Conservation (phyloP, 1,140 invertebrate species). For the Heliconius himera region DNA sequence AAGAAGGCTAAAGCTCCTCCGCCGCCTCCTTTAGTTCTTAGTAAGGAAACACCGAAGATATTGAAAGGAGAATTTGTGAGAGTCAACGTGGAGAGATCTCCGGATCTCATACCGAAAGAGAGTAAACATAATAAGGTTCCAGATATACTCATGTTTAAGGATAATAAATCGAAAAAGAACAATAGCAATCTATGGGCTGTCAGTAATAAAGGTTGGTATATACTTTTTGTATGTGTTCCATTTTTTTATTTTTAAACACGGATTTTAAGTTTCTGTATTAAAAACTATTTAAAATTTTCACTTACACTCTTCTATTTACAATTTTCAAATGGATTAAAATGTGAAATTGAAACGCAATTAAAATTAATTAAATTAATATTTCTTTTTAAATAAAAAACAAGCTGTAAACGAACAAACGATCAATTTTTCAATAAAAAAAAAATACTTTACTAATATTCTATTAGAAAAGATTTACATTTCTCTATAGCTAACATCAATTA, state of each 20-base stretch:
- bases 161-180: conserved; percentile 63
- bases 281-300: too few relatives aligned
- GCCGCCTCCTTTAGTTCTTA: conserved; percentile 54
- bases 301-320: too few relatives aligned
- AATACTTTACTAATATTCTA: not conserved
- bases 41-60: conserved; percentile 65
- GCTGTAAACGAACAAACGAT: too few relatives aligned
- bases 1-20: conserved; percentile 76
- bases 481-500: not conserved
- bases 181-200: conserved; percentile 69
- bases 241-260: not conserved
- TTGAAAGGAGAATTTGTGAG: conserved; percentile 79
- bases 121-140: conserved; percentile 67
- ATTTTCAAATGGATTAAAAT: too few relatives aligned
- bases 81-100: conserved; percentile 73
- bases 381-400: too few relatives aligned
- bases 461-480: not conserved
- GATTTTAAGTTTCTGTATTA: too few relatives aligned
- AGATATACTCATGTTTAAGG: conserved; percentile 71
- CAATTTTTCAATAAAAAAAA: too few relatives aligned
- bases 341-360: too few relatives aligned
- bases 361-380: too few relatives aligned
- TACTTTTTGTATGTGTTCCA: conserved; percentile 5
- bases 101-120: conserved; percentile 71
- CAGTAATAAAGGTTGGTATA: conserved; percentile 75